These are phyloP conservation scores for Erannis defoliaria DNA, from an alignment of 2,888 invertebrate genomes.

Conservation along the genomic window DNA sequence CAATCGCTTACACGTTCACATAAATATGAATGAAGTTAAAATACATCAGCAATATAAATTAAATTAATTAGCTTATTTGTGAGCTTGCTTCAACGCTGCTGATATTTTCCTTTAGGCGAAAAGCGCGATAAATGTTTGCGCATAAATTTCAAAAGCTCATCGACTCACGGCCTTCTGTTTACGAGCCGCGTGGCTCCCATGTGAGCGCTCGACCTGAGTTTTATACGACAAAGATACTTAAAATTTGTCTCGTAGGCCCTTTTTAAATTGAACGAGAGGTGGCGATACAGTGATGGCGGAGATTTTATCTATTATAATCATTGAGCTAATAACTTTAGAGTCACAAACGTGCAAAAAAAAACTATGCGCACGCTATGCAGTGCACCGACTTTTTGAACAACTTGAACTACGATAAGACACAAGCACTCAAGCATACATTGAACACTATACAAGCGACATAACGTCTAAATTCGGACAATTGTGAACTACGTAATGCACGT, in stretches of 20 bases:
- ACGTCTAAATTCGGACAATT: too few species aligned
- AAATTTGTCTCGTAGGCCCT: constrained; percentile 42
- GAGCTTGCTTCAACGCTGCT: constrained; percentile 1
- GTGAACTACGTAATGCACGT: too few species aligned
- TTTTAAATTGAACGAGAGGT: constrained; percentile 34
- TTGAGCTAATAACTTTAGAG: too few species aligned
- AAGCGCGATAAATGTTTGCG: constrained; percentile 65
- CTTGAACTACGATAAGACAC: too few species aligned
- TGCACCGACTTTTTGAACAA: too few species aligned
- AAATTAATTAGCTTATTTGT: background rate
- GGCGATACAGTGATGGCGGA: constrained; percentile 22
- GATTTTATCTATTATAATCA: constrained; percentile 20
- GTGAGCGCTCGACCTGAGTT: constrained; percentile 50
- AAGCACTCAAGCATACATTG: too few species aligned
- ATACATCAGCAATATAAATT: background rate
- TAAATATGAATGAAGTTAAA: too few species aligned
- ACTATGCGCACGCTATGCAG: too few species aligned
- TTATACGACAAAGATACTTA: constrained; percentile 38
- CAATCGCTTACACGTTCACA: too few species aligned
- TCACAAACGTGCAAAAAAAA: too few species aligned
- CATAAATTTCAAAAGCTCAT: constrained; percentile 67
- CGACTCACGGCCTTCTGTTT: constrained; percentile 53
- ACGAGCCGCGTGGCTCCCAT: constrained; percentile 50
- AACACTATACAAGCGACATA: too few species aligned
- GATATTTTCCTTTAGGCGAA: constrained; percentile 57